phyloP scores from a whole-genome alignment of 2,113 vertebrate species.

The Prinia subflava region DNA sequence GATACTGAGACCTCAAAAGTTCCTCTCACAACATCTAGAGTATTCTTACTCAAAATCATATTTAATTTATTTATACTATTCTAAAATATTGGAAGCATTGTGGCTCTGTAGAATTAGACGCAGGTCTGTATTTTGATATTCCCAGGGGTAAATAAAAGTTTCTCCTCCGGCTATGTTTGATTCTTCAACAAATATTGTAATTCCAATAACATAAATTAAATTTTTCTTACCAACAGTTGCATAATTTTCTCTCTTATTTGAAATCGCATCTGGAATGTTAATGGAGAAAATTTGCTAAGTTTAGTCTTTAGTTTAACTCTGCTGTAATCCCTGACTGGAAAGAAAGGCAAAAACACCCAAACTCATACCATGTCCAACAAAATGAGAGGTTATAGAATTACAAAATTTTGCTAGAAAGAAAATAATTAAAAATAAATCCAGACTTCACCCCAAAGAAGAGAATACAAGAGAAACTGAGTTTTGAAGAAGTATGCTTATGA shows the following conservation, averaged over 20 bases:
- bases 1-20: neutral
- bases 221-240: neutral
- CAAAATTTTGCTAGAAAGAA: neutral
- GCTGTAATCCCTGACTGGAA: neutral
- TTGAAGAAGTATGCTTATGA: neutral
- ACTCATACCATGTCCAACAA: neutral
- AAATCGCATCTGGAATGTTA: neutral
- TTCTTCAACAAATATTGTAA: neutral
- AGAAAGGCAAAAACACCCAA: neutral
- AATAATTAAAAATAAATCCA: neutral
- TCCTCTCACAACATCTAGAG: neutral
- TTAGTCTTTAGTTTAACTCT: neutral
- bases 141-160: neutral
- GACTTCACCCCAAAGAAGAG: neutral
- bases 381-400: neutral
- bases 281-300: neutral
- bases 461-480: neutral
- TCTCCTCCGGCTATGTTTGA: neutral
- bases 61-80: neutral
- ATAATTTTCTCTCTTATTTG: neutral
- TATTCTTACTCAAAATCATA: neutral
- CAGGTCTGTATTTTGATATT: neutral
- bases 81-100: neutral
- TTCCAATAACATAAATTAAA: neutral
- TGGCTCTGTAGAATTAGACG: neutral